Evolutionary conservation across 2,797 vertebrate genomes (phyloP).

Genomic region (Chloroceryle inda): DNA sequence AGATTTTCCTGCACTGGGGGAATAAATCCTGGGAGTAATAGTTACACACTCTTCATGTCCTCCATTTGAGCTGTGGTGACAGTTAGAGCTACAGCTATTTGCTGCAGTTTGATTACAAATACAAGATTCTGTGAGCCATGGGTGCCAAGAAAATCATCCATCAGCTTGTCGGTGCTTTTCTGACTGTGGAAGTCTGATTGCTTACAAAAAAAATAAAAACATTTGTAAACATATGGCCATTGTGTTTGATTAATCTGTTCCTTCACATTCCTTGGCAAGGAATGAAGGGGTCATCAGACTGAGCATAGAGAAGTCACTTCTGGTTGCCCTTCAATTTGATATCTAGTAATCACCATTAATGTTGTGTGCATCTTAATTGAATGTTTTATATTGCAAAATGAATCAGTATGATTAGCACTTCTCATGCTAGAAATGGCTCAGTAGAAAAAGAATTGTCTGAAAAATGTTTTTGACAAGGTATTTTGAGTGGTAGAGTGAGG

Average conservation of each 20-base stretch:
- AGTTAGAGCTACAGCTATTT: background rate
- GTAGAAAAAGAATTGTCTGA: background rate
- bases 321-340: slow-evolving; percentile 47
- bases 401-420: slow-evolving; percentile 18
- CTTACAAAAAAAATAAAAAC: background rate
- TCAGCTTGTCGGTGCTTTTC: slow-evolving; percentile 44
- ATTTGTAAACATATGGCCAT: slow-evolving; percentile 44
- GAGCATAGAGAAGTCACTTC: background rate
- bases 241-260: slow-evolving; percentile 73
- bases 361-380: slow-evolving; percentile 72
- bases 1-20: background rate
- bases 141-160: slow-evolving; percentile 40
- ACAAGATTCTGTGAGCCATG: slow-evolving; percentile 43
- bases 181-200: slow-evolving; percentile 54
- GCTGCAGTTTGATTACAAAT: slow-evolving; percentile 27
- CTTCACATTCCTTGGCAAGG: slow-evolving; percentile 55
- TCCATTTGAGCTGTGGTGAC: background rate
- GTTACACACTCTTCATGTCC: accelerated
- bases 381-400: slow-evolving; percentile 51
- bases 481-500: background rate
- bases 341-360: slow-evolving; percentile 64
- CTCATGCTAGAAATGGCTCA: background rate
- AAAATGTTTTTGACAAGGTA: slow-evolving; percentile 1
- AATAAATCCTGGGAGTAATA: background rate
- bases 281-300: slow-evolving; percentile 18